These are phyloP conservation scores for Cardiocondyla obscurior DNA, from an alignment of 1,140 invertebrate species.

Conservation along the genomic window DNA sequence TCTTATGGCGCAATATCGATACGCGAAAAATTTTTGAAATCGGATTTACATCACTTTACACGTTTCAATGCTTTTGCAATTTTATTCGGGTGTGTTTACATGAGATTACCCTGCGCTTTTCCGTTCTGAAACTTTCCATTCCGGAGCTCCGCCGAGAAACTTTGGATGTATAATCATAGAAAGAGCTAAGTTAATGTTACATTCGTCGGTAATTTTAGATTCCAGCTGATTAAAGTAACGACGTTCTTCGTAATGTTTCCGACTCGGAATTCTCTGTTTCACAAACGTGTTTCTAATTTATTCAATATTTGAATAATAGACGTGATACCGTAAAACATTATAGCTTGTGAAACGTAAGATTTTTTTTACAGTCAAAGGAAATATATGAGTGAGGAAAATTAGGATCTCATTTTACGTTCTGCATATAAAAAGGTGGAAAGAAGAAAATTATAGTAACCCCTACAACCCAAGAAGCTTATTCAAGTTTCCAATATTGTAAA, in stretches of 20 bases:
- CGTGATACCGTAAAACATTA: slow-evolving; percentile 30
- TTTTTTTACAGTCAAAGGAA: slow-evolving; percentile 35
- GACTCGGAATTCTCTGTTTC: slow-evolving; percentile 11
- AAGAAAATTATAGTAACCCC: background rate
- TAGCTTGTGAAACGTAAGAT: background rate
- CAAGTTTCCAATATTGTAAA: background rate
- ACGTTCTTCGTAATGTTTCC: background rate
- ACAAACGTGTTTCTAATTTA: slow-evolving; percentile 16
- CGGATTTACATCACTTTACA: background rate
- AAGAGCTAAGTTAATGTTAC: background rate
- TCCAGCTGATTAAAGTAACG: slow-evolving; percentile 16
- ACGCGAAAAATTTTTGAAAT: background rate
- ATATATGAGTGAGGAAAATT: background rate
- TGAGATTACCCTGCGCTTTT: background rate
- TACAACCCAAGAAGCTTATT: background rate
- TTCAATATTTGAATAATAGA: slow-evolving; percentile 45
- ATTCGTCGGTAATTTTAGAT: slow-evolving; percentile 17
- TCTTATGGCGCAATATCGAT: background rate
- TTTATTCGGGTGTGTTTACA: background rate
- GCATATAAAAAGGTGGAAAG: background rate
- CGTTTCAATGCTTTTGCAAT: background rate
- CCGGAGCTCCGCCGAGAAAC: background rate
- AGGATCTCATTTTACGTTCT: background rate
- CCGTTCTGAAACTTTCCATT: background rate
- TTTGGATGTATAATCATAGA: background rate